Base-by-base conservation (phyloP, 2,797 vertebrate genomes). In the Esox lucius region DNA sequence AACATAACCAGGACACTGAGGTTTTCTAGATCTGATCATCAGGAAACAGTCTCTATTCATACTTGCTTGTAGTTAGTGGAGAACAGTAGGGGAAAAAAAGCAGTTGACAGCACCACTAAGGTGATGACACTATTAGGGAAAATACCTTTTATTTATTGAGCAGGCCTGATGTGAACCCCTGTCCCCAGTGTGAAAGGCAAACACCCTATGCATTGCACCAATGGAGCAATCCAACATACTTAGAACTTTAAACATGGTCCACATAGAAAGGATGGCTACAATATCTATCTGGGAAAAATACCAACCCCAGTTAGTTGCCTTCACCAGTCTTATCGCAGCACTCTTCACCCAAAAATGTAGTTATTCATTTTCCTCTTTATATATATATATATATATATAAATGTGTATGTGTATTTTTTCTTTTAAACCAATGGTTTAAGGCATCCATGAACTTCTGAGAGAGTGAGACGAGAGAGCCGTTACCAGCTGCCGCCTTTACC, bases 81-180 rank as follows among this genome's bases (percentile, higher is more conserved):
- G 68, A 81, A 85, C 88, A 82, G 82, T 81, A 79, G n/a, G n/a
- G n/a, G 76, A 70, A 35, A 71, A 49, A 33, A 77, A 77, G 70
- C 9, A 68, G 87, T 85, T 87, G 81, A 88, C 78, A 88, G 84
- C 86, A 84, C 75, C 83, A 84, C 51, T 53, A 53, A 83, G 72
- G 75, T 71, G 66, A 83, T 90, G 87, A 92, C 81, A 84, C 84
- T 92, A 93, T 92, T 92, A 81, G 85, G 90, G 90, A 89, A 92
- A 93, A 90, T 87, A 87, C 89, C 64, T 84, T 80, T 87, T 85
- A 51, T 89, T 85, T 39, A 39, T 39, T 39, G 35, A 39, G 35
- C 35, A 39, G 4, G 35, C 35, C 39, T 39, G 35, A 39, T 39
- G 35, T 39, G 35, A 39, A 39, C 35, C 35, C 35, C 35, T 39